Conservation (phyloP, 1,140 invertebrate species). For the Lordiphosa clarofinis region DNA sequence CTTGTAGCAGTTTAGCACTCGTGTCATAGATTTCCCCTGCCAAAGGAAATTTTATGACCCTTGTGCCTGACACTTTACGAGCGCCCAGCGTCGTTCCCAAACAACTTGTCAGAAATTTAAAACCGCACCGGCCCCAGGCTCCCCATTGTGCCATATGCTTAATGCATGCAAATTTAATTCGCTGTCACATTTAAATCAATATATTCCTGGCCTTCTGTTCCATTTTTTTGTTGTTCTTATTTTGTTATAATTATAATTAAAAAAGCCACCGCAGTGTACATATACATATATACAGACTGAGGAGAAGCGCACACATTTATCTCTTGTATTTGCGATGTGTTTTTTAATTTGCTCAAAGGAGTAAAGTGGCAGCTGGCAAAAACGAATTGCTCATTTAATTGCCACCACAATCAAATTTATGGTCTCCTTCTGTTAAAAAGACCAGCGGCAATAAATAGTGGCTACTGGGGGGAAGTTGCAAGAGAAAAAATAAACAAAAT, state of each 20-base stretch:
- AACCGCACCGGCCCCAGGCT: conserved; percentile 2
- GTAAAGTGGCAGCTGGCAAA: conserved; percentile 1
- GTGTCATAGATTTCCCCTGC: conserved; percentile 2
- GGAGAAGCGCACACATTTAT: neutral
- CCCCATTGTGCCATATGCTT: conserved; percentile 3
- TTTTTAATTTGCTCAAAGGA: conserved; percentile 14
- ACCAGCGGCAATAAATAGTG: conserved; percentile 7
- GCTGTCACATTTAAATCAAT: conserved; percentile 17
- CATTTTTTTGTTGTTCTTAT: neutral
- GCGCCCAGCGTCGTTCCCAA: conserved; percentile 1
- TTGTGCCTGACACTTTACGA: neutral
- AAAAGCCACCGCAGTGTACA: conserved; percentile 4
- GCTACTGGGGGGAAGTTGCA: neutral
- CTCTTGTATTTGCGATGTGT: neutral
- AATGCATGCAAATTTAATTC: conserved; percentile 10
- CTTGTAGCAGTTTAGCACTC: neutral
- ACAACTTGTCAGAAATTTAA: conserved; percentile 16
- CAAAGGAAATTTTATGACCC: neutral
- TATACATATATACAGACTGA: conserved; percentile 1
- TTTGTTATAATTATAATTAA: conserved; percentile 5
- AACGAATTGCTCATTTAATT: conserved; percentile 20
- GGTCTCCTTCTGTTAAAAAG: conserved; percentile 6
- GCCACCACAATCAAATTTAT: conserved; percentile 18
- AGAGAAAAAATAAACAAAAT: neutral
- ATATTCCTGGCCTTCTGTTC: neutral